phyloP scores from a whole-genome alignment of 1,140 invertebrate genomes.

The Rhagoletis pomonella region DNA sequence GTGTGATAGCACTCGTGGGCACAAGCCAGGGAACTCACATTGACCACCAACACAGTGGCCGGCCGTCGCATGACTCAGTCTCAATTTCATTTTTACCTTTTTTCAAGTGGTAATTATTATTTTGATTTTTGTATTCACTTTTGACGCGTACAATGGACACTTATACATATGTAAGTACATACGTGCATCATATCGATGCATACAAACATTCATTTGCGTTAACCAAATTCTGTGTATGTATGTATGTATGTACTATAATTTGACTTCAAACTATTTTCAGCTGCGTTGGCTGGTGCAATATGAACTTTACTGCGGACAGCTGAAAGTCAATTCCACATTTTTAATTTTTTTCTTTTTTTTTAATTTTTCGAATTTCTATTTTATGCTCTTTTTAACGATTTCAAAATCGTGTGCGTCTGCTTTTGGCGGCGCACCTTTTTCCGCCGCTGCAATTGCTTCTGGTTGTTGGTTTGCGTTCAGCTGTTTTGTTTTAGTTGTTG shows the following conservation, averaged over 20 bases:
- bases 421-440: background rate
- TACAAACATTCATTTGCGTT: background rate
- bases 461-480: slow-evolving; percentile 6
- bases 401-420: slow-evolving; percentile 5
- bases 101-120: slow-evolving; percentile 26
- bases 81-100: slow-evolving; percentile 23
- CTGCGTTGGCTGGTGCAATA: slow-evolving; percentile 21
- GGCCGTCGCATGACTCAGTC: background rate
- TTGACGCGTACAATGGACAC: background rate
- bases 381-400: slow-evolving; percentile 47
- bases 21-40: background rate
- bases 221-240: no score
- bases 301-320: slow-evolving; percentile 13
- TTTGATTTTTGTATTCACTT: slow-evolving; percentile 41
- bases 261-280: slow-evolving; percentile 5
- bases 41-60: slow-evolving; percentile 24
- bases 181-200: background rate
- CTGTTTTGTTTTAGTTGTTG: slow-evolving; percentile 42
- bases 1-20: background rate
- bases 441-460: background rate
- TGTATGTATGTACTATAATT: background rate
- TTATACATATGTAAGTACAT: background rate
- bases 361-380: background rate
- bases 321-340: slow-evolving; percentile 15
- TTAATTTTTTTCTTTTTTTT: background rate